phyloP scores from a whole-genome alignment of 1,140 invertebrate species.

The Caenorhabditis remanei region DNA sequence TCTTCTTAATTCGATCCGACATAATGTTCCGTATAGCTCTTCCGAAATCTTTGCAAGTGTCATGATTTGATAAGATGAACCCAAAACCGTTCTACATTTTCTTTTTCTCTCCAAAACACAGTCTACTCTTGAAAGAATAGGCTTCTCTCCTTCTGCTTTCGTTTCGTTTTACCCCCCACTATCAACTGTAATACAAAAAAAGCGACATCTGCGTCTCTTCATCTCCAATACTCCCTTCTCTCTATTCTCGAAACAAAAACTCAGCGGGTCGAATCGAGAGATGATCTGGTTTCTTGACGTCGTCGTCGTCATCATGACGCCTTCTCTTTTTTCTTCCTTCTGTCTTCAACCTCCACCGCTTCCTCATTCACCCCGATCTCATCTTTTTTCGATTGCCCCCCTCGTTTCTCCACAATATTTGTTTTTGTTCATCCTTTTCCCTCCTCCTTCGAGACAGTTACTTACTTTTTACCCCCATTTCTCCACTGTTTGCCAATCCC shows the following conservation, averaged over 20 bases:
- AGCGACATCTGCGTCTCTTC: background rate
- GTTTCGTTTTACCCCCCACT: background rate
- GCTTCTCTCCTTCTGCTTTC: background rate
- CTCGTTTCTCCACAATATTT: conserved; percentile 24
- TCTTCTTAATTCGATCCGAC: too few relatives aligned
- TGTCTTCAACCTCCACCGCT: conserved; percentile 41
- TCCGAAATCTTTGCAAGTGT: background rate
- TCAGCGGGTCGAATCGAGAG: conserved; percentile 12
- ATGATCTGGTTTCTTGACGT: conserved; percentile 29
- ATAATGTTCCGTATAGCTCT: too few relatives aligned
- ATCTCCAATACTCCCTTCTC: background rate
- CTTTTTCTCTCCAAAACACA: background rate
- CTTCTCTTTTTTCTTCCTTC: conserved; percentile 14
- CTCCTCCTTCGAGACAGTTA: background rate
- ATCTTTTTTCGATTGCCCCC: background rate
- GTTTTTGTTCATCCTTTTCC: conserved; percentile 13
- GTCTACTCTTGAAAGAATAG: conserved; percentile 14
- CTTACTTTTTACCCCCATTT: background rate
- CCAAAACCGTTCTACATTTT: background rate
- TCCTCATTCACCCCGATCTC: background rate
- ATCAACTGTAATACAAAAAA: conserved; percentile 15
- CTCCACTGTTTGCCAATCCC: conserved; percentile 25
- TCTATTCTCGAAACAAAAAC: conserved; percentile 39
- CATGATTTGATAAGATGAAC: background rate
- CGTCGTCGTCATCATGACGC: conserved; percentile 22